Evolutionary conservation across 2,113 vertebrate species (phyloP), one percentile per base, ranked within the genome.

Genomic region (Phoxinus phoxinus): DNA sequence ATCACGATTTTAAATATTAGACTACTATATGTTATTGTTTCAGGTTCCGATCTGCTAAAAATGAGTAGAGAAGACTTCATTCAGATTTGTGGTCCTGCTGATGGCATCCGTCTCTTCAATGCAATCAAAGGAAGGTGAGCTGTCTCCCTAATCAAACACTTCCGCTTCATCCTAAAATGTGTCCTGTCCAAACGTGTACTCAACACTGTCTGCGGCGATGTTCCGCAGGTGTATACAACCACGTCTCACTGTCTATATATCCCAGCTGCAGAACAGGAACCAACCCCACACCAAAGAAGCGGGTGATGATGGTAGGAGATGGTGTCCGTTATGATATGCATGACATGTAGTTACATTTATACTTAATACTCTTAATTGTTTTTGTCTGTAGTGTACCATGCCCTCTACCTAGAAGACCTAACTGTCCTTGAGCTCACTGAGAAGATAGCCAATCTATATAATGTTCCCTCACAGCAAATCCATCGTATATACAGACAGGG

Each of bases 51-150:
- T 91, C 94, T 98, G 90, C 87, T 99, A 91, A 97, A 96, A 90
- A 97, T 98, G 97, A 96, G 95, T 89, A 95, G 96, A 88, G 96
- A 98, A 15, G 97, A 98, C 81, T 93, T 99, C 92, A 94, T 98
- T 89, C 97, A 98, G 94, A 95, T 99, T 89, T 99, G 97, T 88
- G 97, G 97, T 11, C 96, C 97, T 30, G 97, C 97, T 44, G 97
- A 99, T 53, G 97, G 97, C 44, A 99, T 99, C 91, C 96, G 97
- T 35, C 96, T 99, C 86, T 99, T 97, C 85, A 98, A 99, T 73
- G 95, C 96, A 44, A 95, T 98, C 92, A 97, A 97, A 93, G 97
- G 97, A 95, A 96, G 97, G 97, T 98, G 84, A 81, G 96, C 65
- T 8, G 17, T 53, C 58, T 69, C 27, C 2, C 27, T 76, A 15